Conservation (phyloP, 2,113 vertebrate genomes). For the Myxocyprinus asiaticus region DNA sequence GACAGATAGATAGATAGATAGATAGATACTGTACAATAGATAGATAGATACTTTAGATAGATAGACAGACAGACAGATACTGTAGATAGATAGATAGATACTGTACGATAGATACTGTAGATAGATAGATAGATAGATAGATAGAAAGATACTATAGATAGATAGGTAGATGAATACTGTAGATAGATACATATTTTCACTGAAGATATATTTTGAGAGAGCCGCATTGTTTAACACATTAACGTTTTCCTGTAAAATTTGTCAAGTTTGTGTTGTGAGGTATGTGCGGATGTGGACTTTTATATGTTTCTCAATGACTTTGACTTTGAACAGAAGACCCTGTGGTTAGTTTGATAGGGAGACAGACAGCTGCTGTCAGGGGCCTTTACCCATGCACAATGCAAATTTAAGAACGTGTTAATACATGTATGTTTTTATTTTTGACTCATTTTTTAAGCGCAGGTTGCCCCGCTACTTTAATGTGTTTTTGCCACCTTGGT, state of each 20-base stretch:
- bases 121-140: too few relatives aligned
- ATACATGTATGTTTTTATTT: conserved; percentile 26
- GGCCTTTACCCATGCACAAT: conserved; percentile 18
- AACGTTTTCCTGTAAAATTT: conserved; percentile 30
- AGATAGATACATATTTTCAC: too few relatives aligned
- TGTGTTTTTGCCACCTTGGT: neutral
- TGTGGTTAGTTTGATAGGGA: conserved; percentile 38
- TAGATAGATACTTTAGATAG: too few relatives aligned
- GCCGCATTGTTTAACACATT: too few relatives aligned
- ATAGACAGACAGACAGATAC: too few relatives aligned
- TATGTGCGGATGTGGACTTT: conserved; percentile 49
- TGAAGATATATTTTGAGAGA: too few relatives aligned
- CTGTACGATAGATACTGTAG: too few relatives aligned
- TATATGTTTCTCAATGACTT: conserved; percentile 48
- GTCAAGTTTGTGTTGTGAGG: neutral
- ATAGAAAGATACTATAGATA: too few relatives aligned
- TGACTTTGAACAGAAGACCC: conserved; percentile 27
- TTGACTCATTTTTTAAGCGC: conserved; percentile 18
- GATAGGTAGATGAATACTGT: too few relatives aligned
- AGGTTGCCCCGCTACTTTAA: neutral
- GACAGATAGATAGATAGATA: too few relatives aligned
- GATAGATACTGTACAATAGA: too few relatives aligned
- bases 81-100: too few relatives aligned
- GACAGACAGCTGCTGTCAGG: neutral
- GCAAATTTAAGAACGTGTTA: conserved; percentile 34